A percentile compares a stretch with the other conserved stretches of the same genome.
Conservation (phyloP, 2,797 vertebrate species). For the Hydrophis major region DNA sequence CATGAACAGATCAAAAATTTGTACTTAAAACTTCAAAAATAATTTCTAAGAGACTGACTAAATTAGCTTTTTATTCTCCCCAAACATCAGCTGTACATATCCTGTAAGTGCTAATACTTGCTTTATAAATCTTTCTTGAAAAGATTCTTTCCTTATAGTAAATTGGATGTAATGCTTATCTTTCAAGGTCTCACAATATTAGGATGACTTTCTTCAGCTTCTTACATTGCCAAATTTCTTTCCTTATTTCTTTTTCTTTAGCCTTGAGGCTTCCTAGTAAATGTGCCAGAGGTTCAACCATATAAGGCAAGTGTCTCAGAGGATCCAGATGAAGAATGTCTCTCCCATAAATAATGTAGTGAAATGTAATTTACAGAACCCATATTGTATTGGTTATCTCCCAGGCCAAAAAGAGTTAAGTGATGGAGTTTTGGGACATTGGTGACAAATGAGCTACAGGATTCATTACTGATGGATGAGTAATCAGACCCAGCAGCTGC, state of each 20-base stretch:
- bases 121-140: slow-evolving; percentile 14
- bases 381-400: not conserved
- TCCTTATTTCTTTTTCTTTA: not conserved
- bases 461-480: not conserved
- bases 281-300: not conserved
- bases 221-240: too few species aligned
- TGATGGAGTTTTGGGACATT: not conserved
- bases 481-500: not conserved
- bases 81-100: not conserved
- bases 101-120: not conserved
- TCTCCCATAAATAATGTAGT: not conserved
- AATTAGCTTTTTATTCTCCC: slow-evolving; percentile 14
- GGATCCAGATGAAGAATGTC: not conserved
- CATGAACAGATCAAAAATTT: slow-evolving; percentile 26
- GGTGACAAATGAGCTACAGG: not conserved
- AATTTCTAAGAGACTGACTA: not conserved
- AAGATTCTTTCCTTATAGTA: not conserved
- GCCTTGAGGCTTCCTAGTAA: not conserved
- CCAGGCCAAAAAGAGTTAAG: not conserved
- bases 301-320: not conserved
- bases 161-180: not conserved
- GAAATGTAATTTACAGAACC: not conserved
- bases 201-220: not conserved
- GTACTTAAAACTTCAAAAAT: slow-evolving; percentile 10
- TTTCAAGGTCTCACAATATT: not conserved